Evolutionary conservation across 2,888 invertebrate genomes (phyloP).

Genomic region (Teleiodes luculella): DNA sequence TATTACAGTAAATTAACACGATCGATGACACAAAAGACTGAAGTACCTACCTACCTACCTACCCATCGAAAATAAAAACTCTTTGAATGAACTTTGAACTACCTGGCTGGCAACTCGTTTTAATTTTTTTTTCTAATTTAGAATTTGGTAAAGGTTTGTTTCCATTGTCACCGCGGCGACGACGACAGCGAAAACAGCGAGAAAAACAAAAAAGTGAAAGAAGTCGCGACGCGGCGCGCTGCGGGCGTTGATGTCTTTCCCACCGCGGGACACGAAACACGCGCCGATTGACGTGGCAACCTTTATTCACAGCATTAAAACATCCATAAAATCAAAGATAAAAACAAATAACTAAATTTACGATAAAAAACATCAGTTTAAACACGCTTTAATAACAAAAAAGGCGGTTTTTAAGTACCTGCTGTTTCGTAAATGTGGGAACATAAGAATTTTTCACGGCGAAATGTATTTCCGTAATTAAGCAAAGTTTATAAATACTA

Average conservation of each 20-base stretch:
- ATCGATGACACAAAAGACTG: too few species aligned
- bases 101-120: too few species aligned
- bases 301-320: background rate
- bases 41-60: too few species aligned
- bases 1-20: too few species aligned
- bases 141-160: background rate
- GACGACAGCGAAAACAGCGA: background rate
- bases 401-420: background rate
- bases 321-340: background rate
- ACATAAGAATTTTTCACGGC: too few species aligned
- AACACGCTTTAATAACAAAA: background rate
- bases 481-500: background rate
- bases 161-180: background rate
- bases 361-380: background rate
- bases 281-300: background rate
- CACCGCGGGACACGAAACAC: constrained; percentile 26
- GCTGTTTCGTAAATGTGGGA: background rate
- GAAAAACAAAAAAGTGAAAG: background rate
- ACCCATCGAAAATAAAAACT: too few species aligned
- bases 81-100: too few species aligned
- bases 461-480: too few species aligned
- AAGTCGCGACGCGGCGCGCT: background rate
- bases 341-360: background rate
- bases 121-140: too few species aligned
- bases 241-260: constrained; percentile 17